Evolutionary conservation across 2,888 invertebrate species (phyloP).

Genomic region (Andrena trimmerana): DNA sequence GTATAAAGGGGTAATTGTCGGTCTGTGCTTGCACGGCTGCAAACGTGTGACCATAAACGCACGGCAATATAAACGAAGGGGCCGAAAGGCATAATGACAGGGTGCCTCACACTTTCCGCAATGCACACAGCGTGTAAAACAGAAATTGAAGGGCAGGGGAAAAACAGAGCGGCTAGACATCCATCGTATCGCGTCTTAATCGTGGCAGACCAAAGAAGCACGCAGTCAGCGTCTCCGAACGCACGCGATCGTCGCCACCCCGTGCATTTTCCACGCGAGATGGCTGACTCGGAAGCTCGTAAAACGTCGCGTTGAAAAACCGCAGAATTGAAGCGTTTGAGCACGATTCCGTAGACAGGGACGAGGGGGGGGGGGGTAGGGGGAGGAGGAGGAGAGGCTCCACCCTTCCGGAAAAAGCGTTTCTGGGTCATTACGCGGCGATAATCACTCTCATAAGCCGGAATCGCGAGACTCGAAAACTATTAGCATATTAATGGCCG

Average conservation of each 20-base stretch:
- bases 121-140: background rate
- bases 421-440: slow-evolving; percentile 84
- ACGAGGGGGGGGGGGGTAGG: background rate
- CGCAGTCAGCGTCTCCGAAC: background rate
- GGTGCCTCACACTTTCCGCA: background rate
- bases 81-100: background rate
- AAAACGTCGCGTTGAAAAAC: slow-evolving; percentile 67
- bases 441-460: slow-evolving; percentile 84
- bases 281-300: slow-evolving; percentile 57
- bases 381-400: slow-evolving; percentile 54
- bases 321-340: slow-evolving; percentile 25
- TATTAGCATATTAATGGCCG: slow-evolving; percentile 85
- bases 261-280: slow-evolving; percentile 21
- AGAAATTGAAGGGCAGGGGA: background rate
- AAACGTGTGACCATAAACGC: too few relatives aligned
- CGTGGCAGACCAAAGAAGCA: background rate
- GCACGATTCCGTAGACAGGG: background rate
- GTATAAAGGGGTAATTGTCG: slow-evolving; percentile 2
- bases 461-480: slow-evolving; percentile 85
- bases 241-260: slow-evolving; percentile 21
- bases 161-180: background rate
- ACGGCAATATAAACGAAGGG: background rate
- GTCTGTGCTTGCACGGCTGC: background rate
- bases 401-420: slow-evolving; percentile 85
- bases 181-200: background rate